Evolutionary conservation across 1,140 invertebrate species (phyloP), one percentile per base, ranked within the genome.

Genomic region (Samia ricini): DNA sequence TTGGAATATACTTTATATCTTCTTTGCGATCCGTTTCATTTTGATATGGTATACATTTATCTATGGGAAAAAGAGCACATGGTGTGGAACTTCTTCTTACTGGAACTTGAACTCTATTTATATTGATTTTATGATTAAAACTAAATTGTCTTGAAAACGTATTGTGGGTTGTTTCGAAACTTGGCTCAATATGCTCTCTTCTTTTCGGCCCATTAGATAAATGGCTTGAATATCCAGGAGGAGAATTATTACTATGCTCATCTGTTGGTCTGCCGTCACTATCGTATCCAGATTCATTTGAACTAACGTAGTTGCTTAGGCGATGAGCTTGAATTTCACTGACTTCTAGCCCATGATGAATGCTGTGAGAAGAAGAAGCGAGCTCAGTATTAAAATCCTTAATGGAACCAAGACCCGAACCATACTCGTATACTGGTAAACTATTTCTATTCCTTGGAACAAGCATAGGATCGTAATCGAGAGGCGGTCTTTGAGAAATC

Each of bases 241-340:
- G 90, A 15, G 90, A 91, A 69, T 91, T 85, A 75, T 91, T 92
- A 70, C 81, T 91, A 74, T 91, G 83, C 71, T 92, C 91, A 65
- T 91, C 91, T 52, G 90, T 91, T n/a, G 91, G 91, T 56, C 94
- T 92, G 15, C 94, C 93, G 72, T 96, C 95, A 80, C 95, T 96
- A 69, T 96, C 95, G 78, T 96, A 96, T 19, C 95, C 95, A 26
- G 95, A 96, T 85, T 96, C 95, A 78, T 96, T 96, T 23, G 95
- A 96, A 82, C 95, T 95, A 12, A 96, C 92, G 79, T 95, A 95
- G 83, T 94, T 93, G 81, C 92, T 93, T 67, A 93, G 80, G 66
- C 92, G 91, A 88, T 93, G 92, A 76, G 83, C 75, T 71, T 90
- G 86, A 51, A 90, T 69, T 58, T 90, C 83, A 18, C 68, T 70